phyloP scores from a whole-genome alignment of 2,113 vertebrate genomes.

The Mustela nigripes region DNA sequence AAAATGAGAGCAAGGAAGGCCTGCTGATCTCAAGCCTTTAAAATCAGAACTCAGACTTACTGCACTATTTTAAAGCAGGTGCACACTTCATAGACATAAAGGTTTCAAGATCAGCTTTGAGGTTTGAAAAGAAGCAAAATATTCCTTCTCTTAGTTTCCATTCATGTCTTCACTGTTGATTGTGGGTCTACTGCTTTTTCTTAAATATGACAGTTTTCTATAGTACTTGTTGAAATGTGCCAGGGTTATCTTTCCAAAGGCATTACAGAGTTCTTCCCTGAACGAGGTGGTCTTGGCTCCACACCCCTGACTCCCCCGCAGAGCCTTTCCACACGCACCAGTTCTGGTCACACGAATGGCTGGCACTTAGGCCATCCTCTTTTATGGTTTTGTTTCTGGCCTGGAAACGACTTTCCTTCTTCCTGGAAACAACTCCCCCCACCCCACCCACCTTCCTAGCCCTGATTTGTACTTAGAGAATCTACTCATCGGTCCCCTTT shows the following conservation, averaged over 20 bases:
- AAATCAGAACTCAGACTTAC: neutral
- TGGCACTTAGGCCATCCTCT: neutral
- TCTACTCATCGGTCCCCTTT: neutral
- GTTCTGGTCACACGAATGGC: no score
- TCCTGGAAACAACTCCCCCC: neutral
- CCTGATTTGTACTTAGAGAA: neutral
- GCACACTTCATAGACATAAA: neutral
- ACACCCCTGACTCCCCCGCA: no score
- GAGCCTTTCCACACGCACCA: neutral
- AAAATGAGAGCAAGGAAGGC: neutral
- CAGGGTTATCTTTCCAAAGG: neutral
- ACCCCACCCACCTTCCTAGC: neutral
- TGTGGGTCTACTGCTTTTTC: neutral
- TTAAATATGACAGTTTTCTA: neutral
- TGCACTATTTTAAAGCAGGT: neutral
- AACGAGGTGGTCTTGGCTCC: no score
- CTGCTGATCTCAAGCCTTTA: neutral
- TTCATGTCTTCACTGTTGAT: neutral
- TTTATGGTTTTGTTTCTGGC: neutral
- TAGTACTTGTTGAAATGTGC: neutral
- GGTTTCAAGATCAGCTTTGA: neutral
- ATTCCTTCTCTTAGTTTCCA: constrained; percentile 13
- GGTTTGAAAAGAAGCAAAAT: neutral
- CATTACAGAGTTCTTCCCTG: neutral
- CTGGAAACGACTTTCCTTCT: neutral